Evolutionary conservation across 2,113 vertebrate genomes (phyloP).

Genomic region (Paracyprichromis sp.): DNA sequence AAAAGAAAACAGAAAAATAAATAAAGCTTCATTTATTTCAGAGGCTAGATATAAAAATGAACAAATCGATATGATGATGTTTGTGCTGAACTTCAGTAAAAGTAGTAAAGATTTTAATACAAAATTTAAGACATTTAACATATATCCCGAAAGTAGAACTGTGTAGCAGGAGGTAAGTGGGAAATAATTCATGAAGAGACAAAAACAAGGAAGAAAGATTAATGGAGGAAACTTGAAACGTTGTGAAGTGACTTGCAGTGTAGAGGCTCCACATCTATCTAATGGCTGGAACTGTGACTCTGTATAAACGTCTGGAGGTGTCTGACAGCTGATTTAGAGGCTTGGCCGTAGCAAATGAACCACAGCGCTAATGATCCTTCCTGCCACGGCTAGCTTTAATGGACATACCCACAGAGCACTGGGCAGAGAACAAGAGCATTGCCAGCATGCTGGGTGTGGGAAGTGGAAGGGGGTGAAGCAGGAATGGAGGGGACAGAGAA

Average conservation of each 20-base stretch:
- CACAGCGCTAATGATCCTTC: constrained; percentile 49
- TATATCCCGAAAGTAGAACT: neutral
- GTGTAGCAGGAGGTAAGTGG: neutral
- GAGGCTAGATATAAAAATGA: neutral
- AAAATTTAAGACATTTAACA: neutral
- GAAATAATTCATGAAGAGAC: neutral
- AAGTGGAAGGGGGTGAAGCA: neutral
- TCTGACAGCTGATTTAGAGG: constrained; percentile 55
- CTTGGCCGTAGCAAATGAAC: constrained; percentile 48
- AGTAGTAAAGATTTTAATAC: neutral
- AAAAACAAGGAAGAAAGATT: neutral
- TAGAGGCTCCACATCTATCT: neutral
- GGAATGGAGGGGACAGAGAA: neutral
- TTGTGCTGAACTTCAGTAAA: neutral
- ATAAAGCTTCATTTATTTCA: neutral
- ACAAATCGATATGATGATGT: neutral
- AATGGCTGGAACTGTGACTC: constrained; percentile 33
- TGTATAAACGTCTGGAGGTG: constrained; percentile 17
- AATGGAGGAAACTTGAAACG: neutral
- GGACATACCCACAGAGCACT: constrained; percentile 42
- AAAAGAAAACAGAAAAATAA: neutral
- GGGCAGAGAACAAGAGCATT: neutral
- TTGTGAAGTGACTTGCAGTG: neutral
- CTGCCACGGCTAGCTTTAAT: constrained; percentile 54
- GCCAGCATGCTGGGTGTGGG: neutral